Evolutionary conservation across 2,888 invertebrate genomes (phyloP), one percentile per base, ranked within the genome.

Genomic region (Rosalia funebris): DNA sequence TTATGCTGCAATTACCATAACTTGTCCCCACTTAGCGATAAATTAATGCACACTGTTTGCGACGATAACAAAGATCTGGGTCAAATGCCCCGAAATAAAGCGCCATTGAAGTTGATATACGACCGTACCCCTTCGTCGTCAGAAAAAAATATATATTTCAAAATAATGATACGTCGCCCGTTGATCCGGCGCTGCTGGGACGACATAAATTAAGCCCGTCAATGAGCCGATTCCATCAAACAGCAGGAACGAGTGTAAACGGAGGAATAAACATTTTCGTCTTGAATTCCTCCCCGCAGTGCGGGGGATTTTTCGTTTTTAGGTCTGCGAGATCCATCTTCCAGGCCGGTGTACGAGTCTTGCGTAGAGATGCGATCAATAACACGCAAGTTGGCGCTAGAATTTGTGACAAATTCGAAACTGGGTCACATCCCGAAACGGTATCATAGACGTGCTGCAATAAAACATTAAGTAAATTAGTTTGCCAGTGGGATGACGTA

Each of bases 321-420:
- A 34, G 42, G 39, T 31, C 12, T 17, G 19, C 25, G 41, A 12
- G 25, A 46, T 55, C 46, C 52, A 42, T 63, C 63, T 57, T 57
- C 55, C 60, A 52, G 58, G 53, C 53, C 52, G 52, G 54, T 48
- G 63, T 62, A 70, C 58, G 63, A 69, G 74, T 71, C 75, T 75
- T 76, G 76, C 76, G 76, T 77, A 74, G 69, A 74, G 69, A 71
- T 59, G 60, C 72, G 77, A 78, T 78, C 78, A 76, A 78, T 78
- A 78, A 34, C 74, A 75, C 75, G 75, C 76, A 75, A 53, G 50
- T 46, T 39, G 46, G 41, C 47, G 47, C 59, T 52, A 57, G 64
- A 62, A 57, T 62, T n/a, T 57, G 71, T 70, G 71, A 73, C 73
- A 71, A 73, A 74, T 73, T 72, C 69, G 70, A 74, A 77, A 76